Conservation (phyloP, 2,113 vertebrate genomes). For the Chlorodrepanis virens region DNA sequence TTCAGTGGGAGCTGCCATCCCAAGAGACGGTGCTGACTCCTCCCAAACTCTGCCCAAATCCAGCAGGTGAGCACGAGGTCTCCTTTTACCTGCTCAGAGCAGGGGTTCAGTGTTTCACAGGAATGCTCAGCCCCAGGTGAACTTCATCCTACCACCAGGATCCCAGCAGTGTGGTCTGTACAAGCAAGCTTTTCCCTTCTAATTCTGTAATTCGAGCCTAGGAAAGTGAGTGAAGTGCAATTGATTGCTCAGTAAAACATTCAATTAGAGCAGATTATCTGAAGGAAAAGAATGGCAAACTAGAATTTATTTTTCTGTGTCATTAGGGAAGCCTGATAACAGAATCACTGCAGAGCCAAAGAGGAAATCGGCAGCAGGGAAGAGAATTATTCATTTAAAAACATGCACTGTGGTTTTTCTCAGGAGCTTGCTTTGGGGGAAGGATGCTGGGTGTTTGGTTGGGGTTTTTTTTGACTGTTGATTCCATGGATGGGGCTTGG, state of each 20-base stretch:
- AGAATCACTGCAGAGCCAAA: not conserved
- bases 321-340: not conserved
- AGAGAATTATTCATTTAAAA: not conserved
- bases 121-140: not conserved
- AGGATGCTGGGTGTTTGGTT: not conserved
- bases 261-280: not conserved
- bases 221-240: not conserved
- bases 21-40: not conserved
- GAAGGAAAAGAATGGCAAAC: not conserved
- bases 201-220: not conserved
- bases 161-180: not conserved
- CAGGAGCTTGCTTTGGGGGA: rapidly evolving
- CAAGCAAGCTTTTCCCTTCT: not conserved
- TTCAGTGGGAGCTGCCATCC: not conserved
- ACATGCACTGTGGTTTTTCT: not conserved
- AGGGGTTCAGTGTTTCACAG: not conserved
- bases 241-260: not conserved
- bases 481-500: rapidly evolving
- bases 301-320: not conserved
- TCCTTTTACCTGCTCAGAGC: not conserved
- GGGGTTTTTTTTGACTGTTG: not conserved
- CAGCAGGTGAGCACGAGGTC: not conserved
- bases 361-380: not conserved
- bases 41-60: not conserved
- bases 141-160: not conserved